Evolutionary conservation across 2,113 vertebrate species (phyloP), one percentile per base, ranked within the genome.

Genomic region (Edolisoma coerulescens): DNA sequence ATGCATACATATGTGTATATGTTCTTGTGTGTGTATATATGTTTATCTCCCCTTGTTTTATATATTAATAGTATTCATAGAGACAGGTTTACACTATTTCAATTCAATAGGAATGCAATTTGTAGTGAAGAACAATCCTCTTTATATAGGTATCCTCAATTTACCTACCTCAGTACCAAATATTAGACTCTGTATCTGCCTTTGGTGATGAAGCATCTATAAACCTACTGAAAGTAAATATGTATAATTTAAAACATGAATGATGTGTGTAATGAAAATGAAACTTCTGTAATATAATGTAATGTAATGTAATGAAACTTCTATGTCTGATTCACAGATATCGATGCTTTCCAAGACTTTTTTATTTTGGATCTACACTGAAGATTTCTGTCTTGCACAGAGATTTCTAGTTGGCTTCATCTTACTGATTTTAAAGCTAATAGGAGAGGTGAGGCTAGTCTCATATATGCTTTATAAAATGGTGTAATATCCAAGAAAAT

Each of bases 51-150:
- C 27, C 30, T 49, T 74, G 17, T n/a, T 89, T 74, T 28, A 8
- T 35, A 8, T 26, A 63, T 73, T 60, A 7, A 50, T 54, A 60
- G 16, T 26, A 50, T 59, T 86, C 30, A 50, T 67, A 67, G 2
- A 65, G 32, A 76, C 4, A 63, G 19, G 6, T 59, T 89, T 75
- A 67, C 9, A 26, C 3, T 68, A 35, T 63, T 42, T 56, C 21
- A 71, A 32, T 18, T 70, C 19, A 74, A 71, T 60, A 32, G 6
- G 20, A 50, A 10, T 41, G 4, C 2, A 45, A 45, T 79, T 60
- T 45, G 6, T 49, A 60, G 22, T 27, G 54, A 69, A 28, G 74
- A 60, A 0, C 0, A 64, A 12, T 60, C 26, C 1, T n/a, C 37
- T 65, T 74, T 79, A 16, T 11, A 10, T 12, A 45, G 2, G 6